These are phyloP conservation scores for Galerucella calmariensis DNA, from an alignment of 2,888 invertebrate genomes.

Conservation along the genomic window DNA sequence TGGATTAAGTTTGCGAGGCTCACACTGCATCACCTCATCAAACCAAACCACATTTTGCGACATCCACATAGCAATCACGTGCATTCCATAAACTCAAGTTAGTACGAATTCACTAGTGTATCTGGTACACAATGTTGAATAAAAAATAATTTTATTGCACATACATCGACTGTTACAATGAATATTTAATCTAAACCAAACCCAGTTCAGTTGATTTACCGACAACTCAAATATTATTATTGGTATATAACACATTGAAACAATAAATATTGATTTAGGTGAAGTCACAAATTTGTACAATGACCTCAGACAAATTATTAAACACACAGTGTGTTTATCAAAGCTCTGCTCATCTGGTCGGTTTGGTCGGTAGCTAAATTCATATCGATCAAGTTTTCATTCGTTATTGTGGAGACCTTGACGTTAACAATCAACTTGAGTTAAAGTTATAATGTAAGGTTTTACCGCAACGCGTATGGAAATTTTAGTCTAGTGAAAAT, in stretches of 20 bases:
- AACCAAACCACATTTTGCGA: no score
- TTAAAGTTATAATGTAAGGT: conserved; percentile 7
- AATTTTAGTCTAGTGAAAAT: not conserved
- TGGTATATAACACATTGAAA: not conserved
- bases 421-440: conserved; percentile 10
- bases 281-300: not conserved
- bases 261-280: not conserved
- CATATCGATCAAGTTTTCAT: conserved; percentile 7
- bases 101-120: no score
- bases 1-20: no score
- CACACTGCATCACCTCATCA: no score
- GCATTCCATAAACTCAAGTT: no score
- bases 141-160: no score
- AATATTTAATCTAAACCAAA: no score
- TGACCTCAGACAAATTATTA: conserved; percentile 1
- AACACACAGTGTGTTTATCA: not conserved
- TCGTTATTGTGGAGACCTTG: conserved; percentile 8
- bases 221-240: no score
- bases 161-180: no score
- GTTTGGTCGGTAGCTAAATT: not conserved
- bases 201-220: no score
- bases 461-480: not conserved
- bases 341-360: not conserved
- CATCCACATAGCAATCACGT: no score
- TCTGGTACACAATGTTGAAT: no score